A percentile compares a stretch with the other conserved stretches of the same genome.
These are phyloP conservation scores for Conops quadrifasciatus DNA, from an alignment of 2,888 invertebrate genomes.

Conservation along the genomic window DNA sequence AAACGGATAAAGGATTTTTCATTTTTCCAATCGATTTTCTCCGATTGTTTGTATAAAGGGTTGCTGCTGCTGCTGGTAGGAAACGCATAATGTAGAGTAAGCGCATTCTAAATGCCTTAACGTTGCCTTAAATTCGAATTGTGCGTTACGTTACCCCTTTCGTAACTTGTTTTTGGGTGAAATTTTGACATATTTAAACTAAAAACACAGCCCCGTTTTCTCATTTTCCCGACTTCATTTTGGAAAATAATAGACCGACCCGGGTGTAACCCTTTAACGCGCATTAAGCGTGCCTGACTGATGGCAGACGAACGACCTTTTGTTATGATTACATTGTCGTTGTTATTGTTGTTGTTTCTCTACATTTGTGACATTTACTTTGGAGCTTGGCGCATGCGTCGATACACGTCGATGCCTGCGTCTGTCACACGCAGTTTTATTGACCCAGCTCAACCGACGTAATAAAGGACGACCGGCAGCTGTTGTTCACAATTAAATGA, in stretches of 20 bases:
- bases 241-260: constrained; percentile 22
- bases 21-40: background rate
- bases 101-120: no score
- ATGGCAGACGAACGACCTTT: background rate
- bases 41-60: background rate
- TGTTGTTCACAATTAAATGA: constrained; percentile 35
- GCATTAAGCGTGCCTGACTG: constrained; percentile 23
- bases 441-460: constrained; percentile 28
- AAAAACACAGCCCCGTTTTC: constrained; percentile 51
- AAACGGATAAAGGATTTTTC: constrained; percentile 16
- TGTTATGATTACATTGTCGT: constrained; percentile 9
- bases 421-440: constrained; percentile 38
- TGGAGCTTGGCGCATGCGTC: constrained; percentile 23
- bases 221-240: constrained; percentile 36
- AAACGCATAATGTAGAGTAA: background rate
- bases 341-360: constrained; percentile 37
- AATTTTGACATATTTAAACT: constrained; percentile 53
- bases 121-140: constrained; percentile 35
- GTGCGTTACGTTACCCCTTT: constrained; percentile 21
- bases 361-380: constrained; percentile 7
- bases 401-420: no score
- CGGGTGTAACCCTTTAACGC: constrained; percentile 7
- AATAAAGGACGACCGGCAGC: constrained; percentile 33
- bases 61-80: no score
- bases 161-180: constrained; percentile 16